Percentiles rank a stretch among this genome's conserved stretches.
Evolutionary conservation across 2,113 vertebrate species (phyloP).

Genomic region (Mystacornis crossleyi): DNA sequence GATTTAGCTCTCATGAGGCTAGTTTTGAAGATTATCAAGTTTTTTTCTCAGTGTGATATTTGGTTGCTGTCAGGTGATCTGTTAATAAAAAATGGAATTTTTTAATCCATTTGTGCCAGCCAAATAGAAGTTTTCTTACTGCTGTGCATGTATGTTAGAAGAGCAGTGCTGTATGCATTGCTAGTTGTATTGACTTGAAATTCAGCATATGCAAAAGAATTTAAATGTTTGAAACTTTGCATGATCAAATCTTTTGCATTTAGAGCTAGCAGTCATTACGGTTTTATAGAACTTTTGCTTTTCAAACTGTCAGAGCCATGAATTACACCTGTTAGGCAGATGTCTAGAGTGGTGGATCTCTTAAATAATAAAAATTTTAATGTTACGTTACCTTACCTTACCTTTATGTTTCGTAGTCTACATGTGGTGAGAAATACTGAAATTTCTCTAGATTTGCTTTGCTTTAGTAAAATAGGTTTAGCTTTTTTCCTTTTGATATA

Average conservation of each 20-base stretch:
- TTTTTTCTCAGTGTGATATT: not conserved
- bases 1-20: not conserved
- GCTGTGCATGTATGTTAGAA: not conserved
- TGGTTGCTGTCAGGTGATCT: not conserved
- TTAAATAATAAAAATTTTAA: not conserved
- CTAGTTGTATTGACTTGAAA: not conserved
- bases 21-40: not conserved
- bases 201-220: not conserved
- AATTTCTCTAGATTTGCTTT: constrained; percentile 26
- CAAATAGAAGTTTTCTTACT: not conserved
- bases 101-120: not conserved
- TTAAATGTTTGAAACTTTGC: not conserved
- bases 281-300: not conserved
- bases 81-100: not conserved
- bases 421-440: not conserved
- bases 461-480: constrained; percentile 51
- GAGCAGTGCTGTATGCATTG: not conserved
- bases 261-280: not conserved
- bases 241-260: not conserved
- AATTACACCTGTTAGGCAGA: not conserved
- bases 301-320: not conserved
- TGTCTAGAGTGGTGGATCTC: not conserved
- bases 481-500: constrained; percentile 62
- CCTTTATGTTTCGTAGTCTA: not conserved
- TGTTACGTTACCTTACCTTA: not conserved